Conservation (phyloP, 2,888 invertebrate genomes). For the Cetonia aurata region DNA sequence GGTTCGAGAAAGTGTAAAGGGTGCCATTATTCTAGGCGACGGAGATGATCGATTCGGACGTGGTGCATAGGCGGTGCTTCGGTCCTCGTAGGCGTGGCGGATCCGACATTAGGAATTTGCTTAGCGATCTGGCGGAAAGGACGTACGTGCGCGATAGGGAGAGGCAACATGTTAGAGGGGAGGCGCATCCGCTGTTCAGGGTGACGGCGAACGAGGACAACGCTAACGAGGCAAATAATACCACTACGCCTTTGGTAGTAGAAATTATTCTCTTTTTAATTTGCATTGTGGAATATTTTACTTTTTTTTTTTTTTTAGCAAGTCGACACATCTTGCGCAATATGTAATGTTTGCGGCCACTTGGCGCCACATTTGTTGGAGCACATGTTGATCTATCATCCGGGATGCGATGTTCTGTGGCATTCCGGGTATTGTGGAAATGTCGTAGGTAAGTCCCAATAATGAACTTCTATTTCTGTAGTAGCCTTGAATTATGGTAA, state of each 20-base stretch:
- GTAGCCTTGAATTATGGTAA: too few species aligned
- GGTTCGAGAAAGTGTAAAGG: neutral
- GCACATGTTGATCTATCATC: conserved; percentile 69
- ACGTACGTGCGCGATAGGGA: conserved; percentile 57
- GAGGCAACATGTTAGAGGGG: conserved; percentile 66
- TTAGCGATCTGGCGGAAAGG: conserved; percentile 56
- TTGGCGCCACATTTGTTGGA: conserved; percentile 64
- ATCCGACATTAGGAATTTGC: conserved; percentile 60
- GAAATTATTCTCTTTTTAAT: too few species aligned
- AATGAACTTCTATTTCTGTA: too few species aligned
- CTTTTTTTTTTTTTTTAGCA: conserved; percentile 20
- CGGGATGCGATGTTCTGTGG: conserved; percentile 70
- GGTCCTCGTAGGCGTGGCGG: conserved; percentile 56
- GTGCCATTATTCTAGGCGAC: conserved; percentile 22
- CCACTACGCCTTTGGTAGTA: conserved; percentile 27
- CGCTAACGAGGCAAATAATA: conserved; percentile 32
- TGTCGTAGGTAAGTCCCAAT: conserved; percentile 56
- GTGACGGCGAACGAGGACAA: conserved; percentile 48
- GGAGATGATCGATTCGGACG: conserved; percentile 39
- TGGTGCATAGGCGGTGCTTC: conserved; percentile 49
- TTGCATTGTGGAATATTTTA: too few species aligned
- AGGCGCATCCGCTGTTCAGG: conserved; percentile 63
- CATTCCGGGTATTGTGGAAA: conserved; percentile 69
- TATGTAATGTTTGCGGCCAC: conserved; percentile 65
- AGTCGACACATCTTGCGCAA: conserved; percentile 54